A percentile compares a stretch with the other conserved stretches of the same genome.
phyloP scores from a whole-genome alignment of 1,140 invertebrate species.

The Vanessa atalanta region DNA sequence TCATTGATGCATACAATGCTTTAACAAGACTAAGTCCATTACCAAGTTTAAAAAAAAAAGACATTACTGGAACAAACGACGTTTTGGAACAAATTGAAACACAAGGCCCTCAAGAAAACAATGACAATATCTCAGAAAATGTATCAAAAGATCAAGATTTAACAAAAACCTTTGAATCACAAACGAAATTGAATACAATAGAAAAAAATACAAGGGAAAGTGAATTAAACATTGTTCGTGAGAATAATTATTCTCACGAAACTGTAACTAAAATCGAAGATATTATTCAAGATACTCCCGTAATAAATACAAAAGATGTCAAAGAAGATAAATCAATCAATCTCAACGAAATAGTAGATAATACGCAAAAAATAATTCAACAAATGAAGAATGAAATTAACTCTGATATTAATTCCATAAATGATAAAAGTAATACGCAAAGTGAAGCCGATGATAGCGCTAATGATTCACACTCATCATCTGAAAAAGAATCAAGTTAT shows the following conservation, averaged over 20 bases:
- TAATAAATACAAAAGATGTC: slow-evolving; percentile 1
- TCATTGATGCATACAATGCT: slow-evolving; percentile 74
- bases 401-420: slow-evolving; percentile 81
- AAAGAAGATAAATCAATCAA: slow-evolving; percentile 71
- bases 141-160: neutral
- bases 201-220: slow-evolving; percentile 23
- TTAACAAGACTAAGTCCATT: slow-evolving; percentile 65
- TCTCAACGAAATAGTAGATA: slow-evolving; percentile 81
- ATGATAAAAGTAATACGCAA: slow-evolving; percentile 69
- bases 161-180: neutral
- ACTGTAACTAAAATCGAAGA: neutral
- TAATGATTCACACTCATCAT: slow-evolving; percentile 73
- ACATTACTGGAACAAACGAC: neutral
- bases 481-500: slow-evolving; percentile 80
- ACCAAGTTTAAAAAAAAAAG: slow-evolving; percentile 44
- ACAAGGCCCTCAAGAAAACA: neutral
- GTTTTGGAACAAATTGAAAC: neutral
- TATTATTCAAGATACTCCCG: neutral
- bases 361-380: slow-evolving; percentile 82
- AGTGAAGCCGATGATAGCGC: slow-evolving; percentile 77
- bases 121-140: neutral
- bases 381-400: slow-evolving; percentile 84
- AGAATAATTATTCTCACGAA: neutral
- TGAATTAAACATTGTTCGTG: neutral
- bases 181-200: neutral